Evolutionary conservation across 2,113 vertebrate species (phyloP).

Genomic region (Rhynchomys soricoides): DNA sequence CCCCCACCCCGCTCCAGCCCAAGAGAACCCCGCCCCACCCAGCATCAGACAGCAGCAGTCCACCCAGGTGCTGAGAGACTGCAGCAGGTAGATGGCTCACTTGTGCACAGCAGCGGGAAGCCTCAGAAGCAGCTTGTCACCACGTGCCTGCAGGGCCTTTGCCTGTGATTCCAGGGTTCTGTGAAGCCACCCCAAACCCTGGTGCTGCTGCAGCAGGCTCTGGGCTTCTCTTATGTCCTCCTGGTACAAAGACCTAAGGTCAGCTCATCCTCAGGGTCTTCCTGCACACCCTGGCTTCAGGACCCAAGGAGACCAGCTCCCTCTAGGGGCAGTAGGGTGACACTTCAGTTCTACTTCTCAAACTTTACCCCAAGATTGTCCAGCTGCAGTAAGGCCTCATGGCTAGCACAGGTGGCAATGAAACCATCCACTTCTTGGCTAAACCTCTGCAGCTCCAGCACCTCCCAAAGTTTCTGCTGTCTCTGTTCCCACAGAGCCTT

Average conservation of each 20-base stretch:
- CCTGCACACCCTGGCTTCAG: neutral
- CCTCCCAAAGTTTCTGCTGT: constrained; percentile 84
- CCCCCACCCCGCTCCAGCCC: neutral
- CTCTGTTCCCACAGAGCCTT: constrained; percentile 86
- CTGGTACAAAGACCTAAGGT: constrained; percentile 79
- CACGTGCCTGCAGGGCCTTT: constrained; percentile 82
- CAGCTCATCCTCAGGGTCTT: neutral
- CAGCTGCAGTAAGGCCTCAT: constrained; percentile 88
- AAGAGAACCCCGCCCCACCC: neutral
- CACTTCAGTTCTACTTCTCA: neutral
- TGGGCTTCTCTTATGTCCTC: constrained; percentile 88
- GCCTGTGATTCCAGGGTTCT: constrained; percentile 85
- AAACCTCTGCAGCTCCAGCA: constrained; percentile 89
- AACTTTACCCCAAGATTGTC: constrained; percentile 89
- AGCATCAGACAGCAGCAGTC: neutral
- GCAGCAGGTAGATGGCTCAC: neutral
- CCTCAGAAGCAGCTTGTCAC: constrained; percentile 83
- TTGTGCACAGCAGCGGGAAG: constrained; percentile 82
- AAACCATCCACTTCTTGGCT: constrained; percentile 89
- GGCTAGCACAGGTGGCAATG: constrained; percentile 88
- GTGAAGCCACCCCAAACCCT: constrained; percentile 88
- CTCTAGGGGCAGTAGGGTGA: neutral
- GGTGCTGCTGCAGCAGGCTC: constrained; percentile 89
- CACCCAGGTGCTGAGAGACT: neutral
- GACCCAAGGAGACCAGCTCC: neutral